A percentile compares a stretch with the other conserved stretches of the same genome.
Conservation (phyloP, 2,113 vertebrate species). For the Rhabdornis inornatus region DNA sequence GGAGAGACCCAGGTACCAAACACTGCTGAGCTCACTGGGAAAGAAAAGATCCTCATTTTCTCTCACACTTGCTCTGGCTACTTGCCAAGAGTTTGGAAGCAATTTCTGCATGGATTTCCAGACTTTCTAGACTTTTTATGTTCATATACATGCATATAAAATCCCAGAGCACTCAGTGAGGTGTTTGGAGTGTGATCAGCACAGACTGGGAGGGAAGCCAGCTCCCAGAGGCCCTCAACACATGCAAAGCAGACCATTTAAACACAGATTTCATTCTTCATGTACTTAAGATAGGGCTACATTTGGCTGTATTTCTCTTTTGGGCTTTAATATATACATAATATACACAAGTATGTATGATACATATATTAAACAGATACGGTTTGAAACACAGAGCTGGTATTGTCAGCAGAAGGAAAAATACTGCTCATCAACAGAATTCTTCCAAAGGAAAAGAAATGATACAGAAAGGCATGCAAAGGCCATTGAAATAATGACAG, state of each 20-base stretch:
- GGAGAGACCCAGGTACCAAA: not conserved
- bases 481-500: not conserved
- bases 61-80: not conserved
- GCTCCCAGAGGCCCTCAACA: accelerated
- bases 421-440: not conserved
- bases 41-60: not conserved
- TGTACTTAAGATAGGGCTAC: not conserved
- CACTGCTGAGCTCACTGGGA: not conserved
- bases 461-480: not conserved
- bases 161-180: not conserved
- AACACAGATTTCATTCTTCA: not conserved
- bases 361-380: not conserved
- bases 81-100: not conserved
- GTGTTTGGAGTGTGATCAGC: not conserved
- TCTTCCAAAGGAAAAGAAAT: not conserved
- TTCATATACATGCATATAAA: not conserved
- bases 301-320: not conserved
- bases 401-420: not conserved
- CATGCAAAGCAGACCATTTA: not conserved
- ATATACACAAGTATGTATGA: not conserved
- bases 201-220: not conserved
- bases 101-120: not conserved
- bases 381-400: not conserved
- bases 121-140: not conserved
- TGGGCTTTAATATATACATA: not conserved